Percentiles rank a stretch among this genome's conserved stretches.
phyloP scores from a whole-genome alignment of 2,797 vertebrate species.

The Sphenopsis melanotis region DNA sequence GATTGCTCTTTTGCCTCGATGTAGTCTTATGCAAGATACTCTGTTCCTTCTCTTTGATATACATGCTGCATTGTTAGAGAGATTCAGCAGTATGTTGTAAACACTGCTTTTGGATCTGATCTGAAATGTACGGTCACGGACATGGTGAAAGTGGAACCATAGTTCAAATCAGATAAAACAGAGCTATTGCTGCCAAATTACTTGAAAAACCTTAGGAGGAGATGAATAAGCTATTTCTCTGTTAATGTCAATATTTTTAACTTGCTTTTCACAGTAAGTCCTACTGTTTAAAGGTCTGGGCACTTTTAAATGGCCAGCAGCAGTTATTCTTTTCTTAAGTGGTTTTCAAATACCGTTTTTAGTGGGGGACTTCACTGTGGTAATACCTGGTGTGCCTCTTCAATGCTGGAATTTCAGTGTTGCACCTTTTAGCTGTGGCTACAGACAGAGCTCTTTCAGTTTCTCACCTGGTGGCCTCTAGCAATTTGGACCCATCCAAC shows the following conservation, averaged over 20 bases:
- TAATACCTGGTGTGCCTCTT: not conserved
- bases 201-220: not conserved
- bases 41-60: not conserved
- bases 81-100: not conserved
- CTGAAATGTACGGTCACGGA: not conserved
- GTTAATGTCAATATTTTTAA: not conserved
- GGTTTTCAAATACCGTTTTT: not conserved
- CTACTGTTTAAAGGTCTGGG: not conserved
- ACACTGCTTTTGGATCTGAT: not conserved
- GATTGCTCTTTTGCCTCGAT: conserved; percentile 26
- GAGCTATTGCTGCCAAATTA: not conserved
- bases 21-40: conserved; percentile 22
- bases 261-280: not conserved
- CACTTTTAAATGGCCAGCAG: conserved; percentile 15
- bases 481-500: not conserved
- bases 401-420: not conserved
- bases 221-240: not conserved
- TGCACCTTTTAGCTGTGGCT: not conserved
- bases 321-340: conserved; percentile 4
- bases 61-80: not conserved
- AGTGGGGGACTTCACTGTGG: not conserved
- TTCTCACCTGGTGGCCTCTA: not conserved
- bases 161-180: not conserved
- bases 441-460: not conserved
- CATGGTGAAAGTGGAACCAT: not conserved